phyloP scores from a whole-genome alignment of 2,888 invertebrate species.

The Bembecia ichneumoniformis region DNA sequence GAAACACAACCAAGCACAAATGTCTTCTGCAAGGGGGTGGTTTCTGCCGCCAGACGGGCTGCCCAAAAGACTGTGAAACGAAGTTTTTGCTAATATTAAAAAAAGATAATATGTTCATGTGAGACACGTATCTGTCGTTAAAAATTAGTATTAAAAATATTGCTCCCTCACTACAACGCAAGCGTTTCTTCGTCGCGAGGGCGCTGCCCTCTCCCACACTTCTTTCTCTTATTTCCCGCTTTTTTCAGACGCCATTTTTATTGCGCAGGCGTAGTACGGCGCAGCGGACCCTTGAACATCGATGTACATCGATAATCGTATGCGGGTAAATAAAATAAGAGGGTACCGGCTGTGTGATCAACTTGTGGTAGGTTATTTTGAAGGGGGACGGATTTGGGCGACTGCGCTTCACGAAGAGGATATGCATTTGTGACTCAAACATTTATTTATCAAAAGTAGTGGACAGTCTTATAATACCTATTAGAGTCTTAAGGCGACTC shows the following conservation, averaged over 20 bases:
- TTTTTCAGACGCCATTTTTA: slow-evolving; percentile 66
- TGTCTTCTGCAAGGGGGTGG: no score
- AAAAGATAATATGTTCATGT: neutral
- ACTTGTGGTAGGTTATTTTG: slow-evolving; percentile 29
- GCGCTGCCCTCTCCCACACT: slow-evolving; percentile 30
- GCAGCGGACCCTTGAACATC: slow-evolving; percentile 15
- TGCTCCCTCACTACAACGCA: slow-evolving; percentile 24
- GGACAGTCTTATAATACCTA: no score
- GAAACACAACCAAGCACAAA: no score
- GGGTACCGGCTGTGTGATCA: slow-evolving; percentile 19
- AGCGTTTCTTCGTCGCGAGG: slow-evolving; percentile 30
- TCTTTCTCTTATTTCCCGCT: slow-evolving; percentile 68
- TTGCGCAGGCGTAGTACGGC: slow-evolving; percentile 48
- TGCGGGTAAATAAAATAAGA: slow-evolving; percentile 44
- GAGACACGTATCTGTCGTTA: neutral
- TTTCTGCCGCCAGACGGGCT: no score
- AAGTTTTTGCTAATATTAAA: neutral
- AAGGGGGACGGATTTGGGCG: slow-evolving; percentile 1
- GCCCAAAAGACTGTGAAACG: no score
- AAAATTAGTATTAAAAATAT: slow-evolving; percentile 10
- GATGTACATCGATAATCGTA: slow-evolving; percentile 57
- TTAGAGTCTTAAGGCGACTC: no score
- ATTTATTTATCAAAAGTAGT: no score
- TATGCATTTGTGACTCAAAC: neutral
- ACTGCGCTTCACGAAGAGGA: neutral